Conservation (phyloP, 2,797 vertebrate genomes). For the Siniperca scherzeri region DNA sequence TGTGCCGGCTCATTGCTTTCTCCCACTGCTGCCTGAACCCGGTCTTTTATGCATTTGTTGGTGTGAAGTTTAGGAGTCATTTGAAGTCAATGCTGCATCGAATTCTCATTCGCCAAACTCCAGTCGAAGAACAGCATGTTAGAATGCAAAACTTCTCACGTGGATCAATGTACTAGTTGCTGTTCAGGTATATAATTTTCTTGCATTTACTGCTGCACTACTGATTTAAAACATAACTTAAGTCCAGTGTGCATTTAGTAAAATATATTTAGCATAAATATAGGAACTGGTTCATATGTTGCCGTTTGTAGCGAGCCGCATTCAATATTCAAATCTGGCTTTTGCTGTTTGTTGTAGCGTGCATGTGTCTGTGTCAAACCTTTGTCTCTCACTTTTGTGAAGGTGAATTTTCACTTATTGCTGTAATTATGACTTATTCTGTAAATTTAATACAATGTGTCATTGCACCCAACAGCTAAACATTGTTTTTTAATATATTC, state of each 20-base stretch:
- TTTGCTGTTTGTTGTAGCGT: not conserved
- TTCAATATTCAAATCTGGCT: not conserved
- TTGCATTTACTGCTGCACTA: not conserved
- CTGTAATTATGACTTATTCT: not conserved
- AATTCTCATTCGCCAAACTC: conserved; percentile 38
- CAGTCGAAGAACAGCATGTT: conserved; percentile 12
- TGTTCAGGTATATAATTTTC: not conserved
- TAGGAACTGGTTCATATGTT: not conserved
- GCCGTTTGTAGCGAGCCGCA: not conserved
- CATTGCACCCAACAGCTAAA: not conserved
- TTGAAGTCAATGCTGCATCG: conserved; percentile 77
- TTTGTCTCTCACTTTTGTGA: not conserved
- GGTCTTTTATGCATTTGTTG: conserved; percentile 92
- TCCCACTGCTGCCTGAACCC: conserved; percentile 96
- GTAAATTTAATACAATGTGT: not conserved
- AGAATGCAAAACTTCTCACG: conserved; percentile 62
- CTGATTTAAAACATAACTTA: not conserved
- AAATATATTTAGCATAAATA: not conserved
- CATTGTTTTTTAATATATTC: not conserved
- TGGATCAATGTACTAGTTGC: conserved; percentile 72
- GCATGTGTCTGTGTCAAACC: not conserved
- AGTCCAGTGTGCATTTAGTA: not conserved
- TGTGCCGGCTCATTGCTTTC: conserved; percentile 89
- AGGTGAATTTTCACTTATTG: not conserved
- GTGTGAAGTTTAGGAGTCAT: conserved; percentile 92